Base-by-base conservation (phyloP, 2,113 vertebrate genomes). In the Noturus placidus region DNA sequence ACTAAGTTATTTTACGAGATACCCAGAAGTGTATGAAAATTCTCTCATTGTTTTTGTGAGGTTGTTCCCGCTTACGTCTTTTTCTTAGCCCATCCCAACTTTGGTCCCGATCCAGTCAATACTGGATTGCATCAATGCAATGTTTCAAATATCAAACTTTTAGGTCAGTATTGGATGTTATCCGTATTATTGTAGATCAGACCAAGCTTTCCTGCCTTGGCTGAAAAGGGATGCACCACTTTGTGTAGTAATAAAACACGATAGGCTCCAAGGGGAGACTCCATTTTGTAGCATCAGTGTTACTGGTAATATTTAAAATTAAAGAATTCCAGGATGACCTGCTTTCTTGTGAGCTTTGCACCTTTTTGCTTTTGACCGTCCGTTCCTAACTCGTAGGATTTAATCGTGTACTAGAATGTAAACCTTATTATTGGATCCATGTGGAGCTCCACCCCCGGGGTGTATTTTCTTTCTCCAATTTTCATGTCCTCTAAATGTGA, bases 331-430 rank as follows among this genome's bases (percentile, higher is more conserved):
- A 84, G 42, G 35, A 63, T 8, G 38, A n/a, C 69, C 57, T 22
- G 59, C 70, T 86, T 92, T 87, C 82, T 83, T 93, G 82, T 86
- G 87, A 88, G 85, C 61, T 72, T 89, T 65, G 57, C 87, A 84
- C 61, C 52, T 79, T 77, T 46, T 79, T 70, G 78, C 87, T 82
- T 63, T 70, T 38, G 38, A 88, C 70, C 46, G 50, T 82, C 22
- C 46, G 19, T 52, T 85, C 82, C 72, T 30, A 46, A 83, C 52
- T 83, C 50, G 56, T 87, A 57, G 46, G 38, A 59, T 86, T 56
- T 82, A 25, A 11, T 8, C 79, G 50, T 56, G 30, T 83, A 61
- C 86, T 63, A 70, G 82, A 81, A 78, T 30, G 27, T 42, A 61
- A 61, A 10, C 52, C 30, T 19, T 65, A 69, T 30, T 72, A 83